These are phyloP conservation scores for Halichoeres trimaculatus DNA, from an alignment of 2,113 vertebrate genomes.

Conservation along the genomic window DNA sequence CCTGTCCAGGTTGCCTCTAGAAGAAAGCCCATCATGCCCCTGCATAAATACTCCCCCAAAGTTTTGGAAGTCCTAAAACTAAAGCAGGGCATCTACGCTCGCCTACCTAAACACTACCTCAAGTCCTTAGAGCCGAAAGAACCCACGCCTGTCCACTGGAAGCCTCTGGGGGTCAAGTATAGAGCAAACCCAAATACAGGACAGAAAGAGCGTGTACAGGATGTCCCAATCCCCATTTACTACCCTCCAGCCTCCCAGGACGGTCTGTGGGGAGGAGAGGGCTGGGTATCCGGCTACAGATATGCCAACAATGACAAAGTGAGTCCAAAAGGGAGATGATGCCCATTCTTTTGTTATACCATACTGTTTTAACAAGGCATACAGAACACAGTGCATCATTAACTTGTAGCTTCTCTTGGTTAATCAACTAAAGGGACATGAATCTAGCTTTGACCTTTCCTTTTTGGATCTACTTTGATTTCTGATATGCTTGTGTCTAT, in stretches of 20 bases:
- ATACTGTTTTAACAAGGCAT: neutral
- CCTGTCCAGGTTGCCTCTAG: conserved; percentile 27
- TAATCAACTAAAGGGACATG: no score
- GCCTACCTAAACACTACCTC: conserved; percentile 90
- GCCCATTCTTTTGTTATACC: no score
- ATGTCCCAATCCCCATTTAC: conserved; percentile 87
- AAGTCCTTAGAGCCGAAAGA: conserved; percentile 79
- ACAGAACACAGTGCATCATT: no score
- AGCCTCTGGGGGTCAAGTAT: conserved; percentile 83
- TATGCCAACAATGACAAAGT: conserved; percentile 92
- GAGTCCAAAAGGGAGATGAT: conserved; percentile 41
- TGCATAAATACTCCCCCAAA: conserved; percentile 86
- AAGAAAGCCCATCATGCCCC: conserved; percentile 81
- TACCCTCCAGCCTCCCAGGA: conserved; percentile 86
- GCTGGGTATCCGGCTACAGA: conserved; percentile 88
- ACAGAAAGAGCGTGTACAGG: conserved; percentile 88
- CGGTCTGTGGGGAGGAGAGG: conserved; percentile 96
- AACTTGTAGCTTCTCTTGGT: no score
- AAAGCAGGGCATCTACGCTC: conserved; percentile 87
- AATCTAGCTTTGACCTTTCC: no score
- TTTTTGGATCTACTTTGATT: neutral
- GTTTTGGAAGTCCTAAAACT: conserved; percentile 87
- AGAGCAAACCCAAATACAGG: conserved; percentile 83
- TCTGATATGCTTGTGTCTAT: neutral
- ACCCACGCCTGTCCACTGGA: conserved; percentile 89